Base-by-base conservation (phyloP, 1,140 invertebrate species). In the Phenacoccus solenopsis region DNA sequence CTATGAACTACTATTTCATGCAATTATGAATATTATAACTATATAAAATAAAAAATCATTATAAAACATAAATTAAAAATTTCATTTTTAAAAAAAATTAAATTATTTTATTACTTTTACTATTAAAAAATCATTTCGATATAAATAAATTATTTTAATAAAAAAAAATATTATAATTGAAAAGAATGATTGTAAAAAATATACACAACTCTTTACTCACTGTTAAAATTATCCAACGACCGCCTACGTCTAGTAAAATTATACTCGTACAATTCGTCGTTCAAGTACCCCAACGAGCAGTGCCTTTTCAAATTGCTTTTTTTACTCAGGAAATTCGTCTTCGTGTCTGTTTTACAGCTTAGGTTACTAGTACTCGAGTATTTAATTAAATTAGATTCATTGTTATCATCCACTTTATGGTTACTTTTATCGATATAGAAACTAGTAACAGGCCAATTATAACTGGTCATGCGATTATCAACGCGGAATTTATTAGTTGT, bases 381-480 rank as follows among this genome's bases (percentile, higher is more conserved):
- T 9, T 27, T 24, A 3, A 1, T 9, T 24, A 22, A 10, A 10
- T 4, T 9, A 13, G 9, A 20, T 7, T 20, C 56, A 59, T 49
- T 22, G 59, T 64, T 27, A 10, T 5, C 59, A n/a, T n/a, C n/a
- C n/a, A n/a, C n/a, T n/a, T n/a, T n/a, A n/a, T n/a, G n/a, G 5
- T 3, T 16, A 2, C 3, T 64, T 5, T 22, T 24, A 25, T 64
- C 59, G n/a, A 68, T 71, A 30, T 71, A 71, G 22, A 71, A 71
- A 4, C 71, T 71, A 20, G 71, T 71, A 0, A 71, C 71, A 3
- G 71, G 71, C 24, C 59, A 24, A 27, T 71, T 68, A 67, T 71
- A 71, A 56, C 68, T 61, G 5, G 67, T 68, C 69, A 70, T 72
- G 12, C 71, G 69, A 35, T 68, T 72, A 0, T 69, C 68, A 2